Evolutionary conservation across 1,140 invertebrate species (phyloP).

Genomic region (Drosophila pseudoobscura): DNA sequence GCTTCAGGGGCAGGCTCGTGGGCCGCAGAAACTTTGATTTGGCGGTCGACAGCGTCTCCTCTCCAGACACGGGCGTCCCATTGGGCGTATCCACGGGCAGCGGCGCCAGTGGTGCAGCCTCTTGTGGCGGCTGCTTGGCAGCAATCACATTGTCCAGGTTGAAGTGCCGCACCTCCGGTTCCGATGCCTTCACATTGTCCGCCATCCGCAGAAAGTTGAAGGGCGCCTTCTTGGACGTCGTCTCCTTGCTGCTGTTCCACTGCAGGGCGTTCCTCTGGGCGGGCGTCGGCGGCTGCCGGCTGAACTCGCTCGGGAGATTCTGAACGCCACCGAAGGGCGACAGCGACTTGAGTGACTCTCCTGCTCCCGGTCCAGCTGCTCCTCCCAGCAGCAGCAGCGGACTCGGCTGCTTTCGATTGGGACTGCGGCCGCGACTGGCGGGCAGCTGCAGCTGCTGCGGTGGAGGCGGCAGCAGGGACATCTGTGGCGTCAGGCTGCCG

Average conservation of each 20-base stretch:
- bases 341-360: constrained; percentile 47
- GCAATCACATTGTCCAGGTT: constrained; percentile 85
- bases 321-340: constrained; percentile 77
- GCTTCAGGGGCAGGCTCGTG: constrained; percentile 91
- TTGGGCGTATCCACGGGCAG: constrained; percentile 66
- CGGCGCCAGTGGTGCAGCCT: constrained; percentile 50
- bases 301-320: constrained; percentile 77
- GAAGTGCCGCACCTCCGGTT: constrained; percentile 84
- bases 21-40: constrained; percentile 88
- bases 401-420: constrained; percentile 69
- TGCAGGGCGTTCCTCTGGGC: constrained; percentile 68
- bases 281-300: constrained; percentile 67
- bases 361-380: neutral
- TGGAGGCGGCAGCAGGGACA: constrained; percentile 64
- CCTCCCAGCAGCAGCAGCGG: constrained; percentile 24
- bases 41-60: neutral
- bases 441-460: constrained; percentile 64
- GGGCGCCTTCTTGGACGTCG: constrained; percentile 32
- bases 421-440: constrained; percentile 46
- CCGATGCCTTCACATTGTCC: constrained; percentile 63
- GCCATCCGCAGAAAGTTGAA: constrained; percentile 81
- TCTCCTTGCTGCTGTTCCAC: constrained; percentile 52
- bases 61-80: constrained; percentile 2
- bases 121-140: constrained; percentile 5
- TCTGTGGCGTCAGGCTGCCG: constrained; percentile 85